Base-by-base conservation (phyloP, 2,888 invertebrate species). In the Trichogramma dendrolimi region DNA sequence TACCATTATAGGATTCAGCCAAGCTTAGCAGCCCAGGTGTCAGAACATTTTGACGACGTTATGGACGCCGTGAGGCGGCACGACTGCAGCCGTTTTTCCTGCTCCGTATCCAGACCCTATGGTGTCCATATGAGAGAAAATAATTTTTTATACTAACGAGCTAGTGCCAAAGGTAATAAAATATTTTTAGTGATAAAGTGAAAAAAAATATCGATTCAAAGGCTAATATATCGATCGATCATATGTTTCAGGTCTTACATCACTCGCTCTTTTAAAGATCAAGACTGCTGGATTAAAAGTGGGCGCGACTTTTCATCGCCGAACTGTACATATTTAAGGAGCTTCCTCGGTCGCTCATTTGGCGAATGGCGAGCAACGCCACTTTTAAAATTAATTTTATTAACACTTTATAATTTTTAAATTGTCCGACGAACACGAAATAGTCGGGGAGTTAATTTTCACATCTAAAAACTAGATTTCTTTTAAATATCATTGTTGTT, bases 11-110 rank as follows among this genome's bases (percentile, higher is more conserved):
- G 89, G 79, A 84, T 88, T 66, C 86, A 83, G 80, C 85, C 81
- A 72, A 84, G 77, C 71, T 82, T 84, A 70, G 83, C 81, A 27
- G 78, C 81, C 6, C 81, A 83, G 43, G 87, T 89, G 67, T 85
- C 87, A 8, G 82, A 83, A 70, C 89, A 90, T 75, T 84, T 90
- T 63, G 84, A 86, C 54, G 88, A 89, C 78, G 89, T 90, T 57
- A 89, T 89, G 87, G 83, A 85, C 8, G 89, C 89, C 63, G 86
- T 89, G 69, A 83, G 86, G 68, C 83, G 82, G 74, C 84, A 86
- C 80, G 86, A 88, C 78, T 90, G 90, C 79, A 81, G 83, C 51
- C 80, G 83, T 70, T 90, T 89, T 80, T 75, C 77, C 61, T 89
- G 89, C 75, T 27, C 27, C 27, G 27, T 27, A 27, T 27, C 27